A percentile compares a stretch with the other conserved stretches of the same genome.
phyloP scores from a whole-genome alignment of 2,113 vertebrate species.

The pig (Sus scrofa) region T2T-Sscrofa CM000824.6:214381001-214381500 shows the following conservation, averaged over 20 bases:
- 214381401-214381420: no score
- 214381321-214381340: neutral
- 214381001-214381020: neutral
- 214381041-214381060: neutral
- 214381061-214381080: neutral
- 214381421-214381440: no score
- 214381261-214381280: neutral
- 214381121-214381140: neutral
- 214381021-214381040: neutral
- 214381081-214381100: neutral
- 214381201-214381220: neutral
- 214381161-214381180: neutral
- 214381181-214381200: neutral
- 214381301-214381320: neutral
- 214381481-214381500: no score
- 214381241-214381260: neutral
- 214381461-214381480: no score
- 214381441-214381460: no score
- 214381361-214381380: no score
- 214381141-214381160: neutral
- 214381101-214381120: neutral
- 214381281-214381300: neutral
- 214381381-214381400: no score
- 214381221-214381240: neutral
- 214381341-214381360: neutral